Base-by-base conservation (phyloP, 2,113 vertebrate genomes). In the Bungarus multicinctus region DNA sequence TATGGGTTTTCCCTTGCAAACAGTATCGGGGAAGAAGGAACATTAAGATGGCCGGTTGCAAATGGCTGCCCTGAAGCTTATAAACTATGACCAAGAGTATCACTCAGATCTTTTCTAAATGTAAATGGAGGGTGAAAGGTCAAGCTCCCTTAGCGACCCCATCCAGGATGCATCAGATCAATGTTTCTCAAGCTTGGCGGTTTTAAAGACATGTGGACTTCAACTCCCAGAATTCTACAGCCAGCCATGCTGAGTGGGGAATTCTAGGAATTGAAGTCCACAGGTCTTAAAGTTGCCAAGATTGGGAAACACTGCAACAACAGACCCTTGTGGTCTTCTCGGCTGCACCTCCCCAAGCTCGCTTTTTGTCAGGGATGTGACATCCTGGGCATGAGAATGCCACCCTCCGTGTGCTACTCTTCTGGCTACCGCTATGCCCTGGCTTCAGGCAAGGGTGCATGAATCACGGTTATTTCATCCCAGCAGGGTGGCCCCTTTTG, bases 391-490 rank as follows among this genome's bases (percentile, higher is more conserved):
- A n/a, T 30, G 43, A 89, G n/a, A n/a, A 58, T 45, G n/a, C n/a
- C 18, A 7, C 9, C 6, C 7, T 23, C n/a, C 7, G 3, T 27
- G 27, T 3, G 5, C 60, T 64, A 34, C 74, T 25, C 9, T 86
- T n/a, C 55, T 2, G 25, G 52, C 69, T 55, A 39, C 22, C 6
- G 20, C 39, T 2, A 2, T 55, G 34, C 14, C 47, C 27, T 34
- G 20, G 10, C 50, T 87, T 30, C 0, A 27, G 87, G 69, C 39
- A 18, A 50, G 1, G 57, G 88, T 22, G 43, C 54, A 45, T 8
- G 30, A 81, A 43, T 87, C 90, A n/a, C 7, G 18, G 69, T 27
- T 52, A 58, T 14, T 94, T 94, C 94, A 93, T 91, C 93, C 94
- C 4, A 85, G 93, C 52, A 50, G 12, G 0, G 53, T 93, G 57